Conservation (phyloP, 2,888 invertebrate species). For the Eristalinus aeneus region DNA sequence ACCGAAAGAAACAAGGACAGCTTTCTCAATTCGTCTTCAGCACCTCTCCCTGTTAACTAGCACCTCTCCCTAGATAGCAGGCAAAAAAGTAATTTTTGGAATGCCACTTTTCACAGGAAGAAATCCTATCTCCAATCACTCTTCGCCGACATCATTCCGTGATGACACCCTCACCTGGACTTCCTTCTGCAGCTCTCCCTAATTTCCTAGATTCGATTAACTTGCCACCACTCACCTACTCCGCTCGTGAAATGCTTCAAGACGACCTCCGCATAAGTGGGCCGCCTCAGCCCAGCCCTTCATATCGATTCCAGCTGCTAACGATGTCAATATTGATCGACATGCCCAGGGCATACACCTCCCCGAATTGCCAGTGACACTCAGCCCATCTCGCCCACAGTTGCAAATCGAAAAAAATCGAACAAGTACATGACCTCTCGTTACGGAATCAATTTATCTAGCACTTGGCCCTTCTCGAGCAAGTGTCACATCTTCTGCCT, state of each 20-base stretch:
- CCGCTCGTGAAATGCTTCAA: neutral
- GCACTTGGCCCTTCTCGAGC: conserved; percentile 47
- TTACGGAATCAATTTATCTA: conserved; percentile 27
- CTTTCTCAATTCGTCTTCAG: too few species aligned
- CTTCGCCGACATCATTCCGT: neutral
- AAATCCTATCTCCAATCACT: too few species aligned
- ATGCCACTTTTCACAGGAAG: too few species aligned
- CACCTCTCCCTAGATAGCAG: too few species aligned
- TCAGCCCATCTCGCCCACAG: too few species aligned
- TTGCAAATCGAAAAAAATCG: neutral
- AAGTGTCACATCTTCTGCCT: neutral
- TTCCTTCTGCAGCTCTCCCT: neutral
- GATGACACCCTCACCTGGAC: neutral
- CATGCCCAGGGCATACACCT: neutral
- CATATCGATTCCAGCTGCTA: neutral
- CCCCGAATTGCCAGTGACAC: neutral
- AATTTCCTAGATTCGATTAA: neutral
- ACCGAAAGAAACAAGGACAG: too few species aligned
- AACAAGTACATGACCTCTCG: neutral
- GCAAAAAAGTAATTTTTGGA: too few species aligned
- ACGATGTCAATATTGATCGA: neutral
- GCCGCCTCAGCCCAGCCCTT: neutral
- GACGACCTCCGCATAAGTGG: neutral
- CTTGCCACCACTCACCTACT: neutral
- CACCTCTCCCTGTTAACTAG: too few species aligned